Conservation (phyloP, 2,113 vertebrate species). For the Sander vitreus region DNA sequence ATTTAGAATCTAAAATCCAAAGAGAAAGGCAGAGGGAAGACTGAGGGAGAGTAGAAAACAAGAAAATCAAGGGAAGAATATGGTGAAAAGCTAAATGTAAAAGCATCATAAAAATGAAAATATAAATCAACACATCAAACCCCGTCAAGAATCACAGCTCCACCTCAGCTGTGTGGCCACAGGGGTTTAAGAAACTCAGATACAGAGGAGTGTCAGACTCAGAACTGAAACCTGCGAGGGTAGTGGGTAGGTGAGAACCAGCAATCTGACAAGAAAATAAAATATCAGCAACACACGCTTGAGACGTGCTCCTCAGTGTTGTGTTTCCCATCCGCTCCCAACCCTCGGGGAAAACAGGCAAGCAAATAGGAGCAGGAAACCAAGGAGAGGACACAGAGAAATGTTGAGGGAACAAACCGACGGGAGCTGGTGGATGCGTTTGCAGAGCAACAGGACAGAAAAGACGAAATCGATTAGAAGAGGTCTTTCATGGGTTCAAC, state of each 20-base stretch:
- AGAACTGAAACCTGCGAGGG: neutral
- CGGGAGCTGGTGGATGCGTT: conserved; percentile 33
- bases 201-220: conserved; percentile 53
- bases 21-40: neutral
- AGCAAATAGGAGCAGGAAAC: conserved; percentile 50
- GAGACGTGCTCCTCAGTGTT: conserved; percentile 7
- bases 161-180: conserved; percentile 24
- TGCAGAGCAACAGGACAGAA: conserved; percentile 33
- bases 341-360: conserved; percentile 46
- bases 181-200: conserved; percentile 47
- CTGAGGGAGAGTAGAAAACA: neutral
- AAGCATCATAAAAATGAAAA: conserved; percentile 7
- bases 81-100: neutral
- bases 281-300: conserved; percentile 39
- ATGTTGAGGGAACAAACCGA: conserved; percentile 4
- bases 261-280: conserved; percentile 48
- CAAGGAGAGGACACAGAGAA: conserved; percentile 31
- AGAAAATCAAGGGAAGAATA: neutral
- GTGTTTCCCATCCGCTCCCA: conserved; percentile 46
- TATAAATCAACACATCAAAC: conserved; percentile 24
- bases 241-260: conserved; percentile 35
- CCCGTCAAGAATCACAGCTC: conserved; percentile 14
- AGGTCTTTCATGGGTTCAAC: neutral
- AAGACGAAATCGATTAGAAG: conserved; percentile 27
- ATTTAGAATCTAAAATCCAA: neutral